phyloP scores from a whole-genome alignment of 1,140 invertebrate genomes.

The Listronotus bonariensis region DNA sequence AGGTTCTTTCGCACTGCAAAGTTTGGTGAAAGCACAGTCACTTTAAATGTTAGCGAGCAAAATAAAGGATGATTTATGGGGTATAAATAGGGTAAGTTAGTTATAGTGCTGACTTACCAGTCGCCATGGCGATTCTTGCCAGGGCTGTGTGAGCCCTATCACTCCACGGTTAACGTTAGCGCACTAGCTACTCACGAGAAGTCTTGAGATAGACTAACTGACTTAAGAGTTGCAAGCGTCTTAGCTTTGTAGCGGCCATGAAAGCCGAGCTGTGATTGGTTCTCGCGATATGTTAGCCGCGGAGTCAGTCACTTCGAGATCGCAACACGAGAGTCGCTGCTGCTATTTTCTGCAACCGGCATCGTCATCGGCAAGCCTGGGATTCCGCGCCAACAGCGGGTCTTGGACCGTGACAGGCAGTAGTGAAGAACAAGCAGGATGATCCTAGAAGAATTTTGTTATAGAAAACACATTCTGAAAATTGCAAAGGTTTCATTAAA shows the following conservation, averaged over 20 bases:
- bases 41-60: neutral
- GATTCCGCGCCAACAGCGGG: conserved; percentile 15
- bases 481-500: too few relatives aligned
- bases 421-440: neutral
- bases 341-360: conserved; percentile 34
- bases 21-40: neutral
- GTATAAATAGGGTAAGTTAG: conserved; percentile 7
- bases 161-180: conserved; percentile 42
- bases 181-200: conserved; percentile 46
- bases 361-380: conserved; percentile 9
- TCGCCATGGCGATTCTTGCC: conserved; percentile 47
- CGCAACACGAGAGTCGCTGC: conserved; percentile 18
- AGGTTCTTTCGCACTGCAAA: conserved; percentile 12
- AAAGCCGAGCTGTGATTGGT: conserved; percentile 38
- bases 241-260: conserved; percentile 41
- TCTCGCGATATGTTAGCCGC: conserved; percentile 27
- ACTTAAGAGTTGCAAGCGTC: conserved; percentile 39
- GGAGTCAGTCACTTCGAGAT: conserved; percentile 43
- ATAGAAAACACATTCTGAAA: neutral
- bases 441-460: conserved; percentile 22
- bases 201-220: conserved; percentile 47
- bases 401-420: conserved; percentile 19
- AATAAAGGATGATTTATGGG: neutral
- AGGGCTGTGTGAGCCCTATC: conserved; percentile 45
- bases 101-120: conserved; percentile 38